Evolutionary conservation across 2,888 invertebrate genomes (phyloP).

Genomic region (Troglohyphantes excavatus): DNA sequence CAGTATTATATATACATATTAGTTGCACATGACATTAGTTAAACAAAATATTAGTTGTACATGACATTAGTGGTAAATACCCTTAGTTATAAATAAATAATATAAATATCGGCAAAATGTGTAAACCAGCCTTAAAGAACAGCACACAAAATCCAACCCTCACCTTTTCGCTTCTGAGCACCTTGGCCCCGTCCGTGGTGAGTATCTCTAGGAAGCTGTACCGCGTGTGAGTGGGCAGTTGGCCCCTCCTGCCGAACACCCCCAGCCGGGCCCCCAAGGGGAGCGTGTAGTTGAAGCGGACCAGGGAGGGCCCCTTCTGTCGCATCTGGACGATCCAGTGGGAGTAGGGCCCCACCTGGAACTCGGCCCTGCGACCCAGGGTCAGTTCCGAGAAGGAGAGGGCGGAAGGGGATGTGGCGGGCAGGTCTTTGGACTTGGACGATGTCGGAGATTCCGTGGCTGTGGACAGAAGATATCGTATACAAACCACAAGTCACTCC

Average conservation of each 20-base stretch:
- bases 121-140: too few relatives aligned
- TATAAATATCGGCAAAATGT: too few relatives aligned
- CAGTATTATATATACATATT: too few relatives aligned
- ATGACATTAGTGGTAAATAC: too few relatives aligned
- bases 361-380: conserved; percentile 90
- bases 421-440: conserved; percentile 47
- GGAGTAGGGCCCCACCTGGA: conserved; percentile 93
- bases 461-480: not conserved
- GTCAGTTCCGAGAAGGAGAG: conserved; percentile 83
- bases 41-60: too few relatives aligned
- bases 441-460: conserved; percentile 36
- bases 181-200: conserved; percentile 78
- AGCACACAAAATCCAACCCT: too few relatives aligned
- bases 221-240: conserved; percentile 81
- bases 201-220: conserved; percentile 82
- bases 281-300: conserved; percentile 89
- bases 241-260: conserved; percentile 81
- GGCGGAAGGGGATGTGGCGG: conserved; percentile 88
- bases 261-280: conserved; percentile 84
- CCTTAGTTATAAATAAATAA: too few relatives aligned
- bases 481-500: too few relatives aligned
- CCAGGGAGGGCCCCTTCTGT: conserved; percentile 85
- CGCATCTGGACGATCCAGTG: conserved; percentile 97
- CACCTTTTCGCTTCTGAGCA: conserved; percentile 68
- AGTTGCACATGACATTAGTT: too few relatives aligned